Conservation (phyloP, 2,797 vertebrate species). For the Micromesistius poutassou region DNA sequence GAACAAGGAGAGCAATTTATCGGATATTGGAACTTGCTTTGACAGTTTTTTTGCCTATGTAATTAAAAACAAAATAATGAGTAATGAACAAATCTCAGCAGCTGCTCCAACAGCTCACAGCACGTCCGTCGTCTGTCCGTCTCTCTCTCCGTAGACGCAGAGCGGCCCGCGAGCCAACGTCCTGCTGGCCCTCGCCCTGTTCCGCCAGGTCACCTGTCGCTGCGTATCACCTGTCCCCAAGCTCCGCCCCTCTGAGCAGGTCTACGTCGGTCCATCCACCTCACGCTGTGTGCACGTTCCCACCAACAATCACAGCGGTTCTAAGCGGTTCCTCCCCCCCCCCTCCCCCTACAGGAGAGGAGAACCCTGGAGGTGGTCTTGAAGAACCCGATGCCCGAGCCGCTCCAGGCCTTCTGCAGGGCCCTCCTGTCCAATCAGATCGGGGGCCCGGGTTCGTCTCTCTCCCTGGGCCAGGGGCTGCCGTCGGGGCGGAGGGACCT, state of each 20-base stretch:
- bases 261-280: conserved; percentile 20
- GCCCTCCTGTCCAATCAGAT: conserved; percentile 58
- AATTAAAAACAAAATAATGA: not conserved
- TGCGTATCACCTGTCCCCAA: conserved; percentile 39
- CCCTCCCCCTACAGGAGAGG: conserved; percentile 34
- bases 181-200: conserved; percentile 62
- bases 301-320: not conserved
- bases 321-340: not conserved
- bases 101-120: not conserved
- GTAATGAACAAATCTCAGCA: not conserved
- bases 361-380: conserved; percentile 42
- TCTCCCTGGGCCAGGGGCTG: conserved; percentile 16
- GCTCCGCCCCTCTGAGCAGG: conserved; percentile 45
- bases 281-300: not conserved
- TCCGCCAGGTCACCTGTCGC: conserved; percentile 63
- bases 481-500: conserved; percentile 46
- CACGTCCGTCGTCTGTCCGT: not conserved
- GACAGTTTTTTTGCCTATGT: not conserved
- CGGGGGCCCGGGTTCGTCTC: conserved; percentile 34
- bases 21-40: not conserved
- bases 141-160: conserved; percentile 38
- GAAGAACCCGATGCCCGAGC: not conserved
- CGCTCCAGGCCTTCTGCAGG: conserved; percentile 55
- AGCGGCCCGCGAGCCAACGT: conserved; percentile 21
- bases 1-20: not conserved